phyloP scores from a whole-genome alignment of 2,888 invertebrate species.

The Rapana venosa region DNA sequence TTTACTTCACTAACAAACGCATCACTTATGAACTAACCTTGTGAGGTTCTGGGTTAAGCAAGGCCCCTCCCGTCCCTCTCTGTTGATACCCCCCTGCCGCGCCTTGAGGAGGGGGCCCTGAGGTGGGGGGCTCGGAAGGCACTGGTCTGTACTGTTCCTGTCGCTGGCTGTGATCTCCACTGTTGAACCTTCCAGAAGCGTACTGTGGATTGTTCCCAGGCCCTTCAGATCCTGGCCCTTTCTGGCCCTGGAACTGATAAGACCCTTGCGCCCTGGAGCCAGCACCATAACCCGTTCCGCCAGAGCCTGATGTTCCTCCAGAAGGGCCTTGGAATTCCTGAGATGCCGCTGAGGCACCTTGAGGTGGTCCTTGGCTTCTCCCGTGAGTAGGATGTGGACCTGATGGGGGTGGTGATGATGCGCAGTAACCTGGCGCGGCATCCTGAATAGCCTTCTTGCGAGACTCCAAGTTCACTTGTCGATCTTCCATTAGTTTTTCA shows the following conservation, averaged over 20 bases:
- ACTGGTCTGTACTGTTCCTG: conserved; percentile 11
- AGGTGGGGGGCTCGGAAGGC: background rate
- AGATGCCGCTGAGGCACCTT: background rate
- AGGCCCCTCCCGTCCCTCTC: background rate
- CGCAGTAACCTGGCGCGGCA: background rate
- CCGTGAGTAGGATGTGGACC: background rate
- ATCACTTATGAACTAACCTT: too few relatives aligned
- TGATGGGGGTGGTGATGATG: background rate
- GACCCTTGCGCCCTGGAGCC: too few relatives aligned
- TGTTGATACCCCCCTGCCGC: background rate
- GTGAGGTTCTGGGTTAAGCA: background rate
- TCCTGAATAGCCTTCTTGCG: conserved; percentile 60
- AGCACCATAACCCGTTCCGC: too few relatives aligned
- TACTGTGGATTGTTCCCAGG: background rate
- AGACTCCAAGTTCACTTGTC: conserved; percentile 64
- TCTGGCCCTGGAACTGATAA: background rate
- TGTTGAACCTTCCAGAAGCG: background rate
- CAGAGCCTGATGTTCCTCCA: too few relatives aligned
- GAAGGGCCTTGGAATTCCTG: background rate
- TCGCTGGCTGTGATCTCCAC: background rate
- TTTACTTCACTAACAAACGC: too few relatives aligned
- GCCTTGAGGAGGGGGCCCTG: background rate
- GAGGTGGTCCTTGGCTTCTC: background rate
- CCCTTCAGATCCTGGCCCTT: background rate
- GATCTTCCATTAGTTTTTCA: conserved; percentile 76